Conservation (phyloP, 2,888 invertebrate genomes). For the Rhamphomyia laevipes region DNA sequence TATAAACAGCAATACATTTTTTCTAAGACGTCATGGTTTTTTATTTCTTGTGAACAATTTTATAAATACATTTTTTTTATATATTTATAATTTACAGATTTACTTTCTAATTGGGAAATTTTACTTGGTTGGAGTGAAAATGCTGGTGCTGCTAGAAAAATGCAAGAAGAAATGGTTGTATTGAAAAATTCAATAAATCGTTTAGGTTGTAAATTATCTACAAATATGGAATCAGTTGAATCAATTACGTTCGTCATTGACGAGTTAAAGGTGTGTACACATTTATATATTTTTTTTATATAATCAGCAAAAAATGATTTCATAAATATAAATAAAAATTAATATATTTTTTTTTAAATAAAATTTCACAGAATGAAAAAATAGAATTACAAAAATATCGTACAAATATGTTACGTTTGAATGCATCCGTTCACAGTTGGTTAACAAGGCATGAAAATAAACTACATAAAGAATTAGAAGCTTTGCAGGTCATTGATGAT, state of each 20-base stretch:
- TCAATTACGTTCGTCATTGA: constrained; percentile 37
- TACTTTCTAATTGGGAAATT: constrained; percentile 38
- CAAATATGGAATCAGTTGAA: constrained; percentile 35
- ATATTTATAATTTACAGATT: constrained; percentile 25
- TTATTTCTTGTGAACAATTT: no score
- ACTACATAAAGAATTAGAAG: constrained; percentile 27
- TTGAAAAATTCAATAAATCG: constrained; percentile 33
- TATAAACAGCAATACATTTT: no score
- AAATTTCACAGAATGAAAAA: constrained; percentile 30
- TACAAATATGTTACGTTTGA: constrained; percentile 37
- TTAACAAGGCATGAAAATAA: constrained; percentile 37
- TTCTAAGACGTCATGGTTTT: no score
- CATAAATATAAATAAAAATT: background rate
- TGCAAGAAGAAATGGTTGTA: constrained; percentile 38
- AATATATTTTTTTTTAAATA: background rate
- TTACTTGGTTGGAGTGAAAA: constrained; percentile 38
- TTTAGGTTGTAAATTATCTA: constrained; percentile 31
- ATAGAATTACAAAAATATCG: constrained; percentile 35
- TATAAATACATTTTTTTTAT: no score
- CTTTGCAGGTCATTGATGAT: constrained; percentile 17
- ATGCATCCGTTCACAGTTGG: constrained; percentile 40
- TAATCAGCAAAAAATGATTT: no score
- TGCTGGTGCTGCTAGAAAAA: constrained; percentile 35
- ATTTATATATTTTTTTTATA: background rate
- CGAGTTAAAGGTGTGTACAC: constrained; percentile 31